phyloP scores from a whole-genome alignment of 2,888 invertebrate genomes.

The Chloroclystis v-ata region DNA sequence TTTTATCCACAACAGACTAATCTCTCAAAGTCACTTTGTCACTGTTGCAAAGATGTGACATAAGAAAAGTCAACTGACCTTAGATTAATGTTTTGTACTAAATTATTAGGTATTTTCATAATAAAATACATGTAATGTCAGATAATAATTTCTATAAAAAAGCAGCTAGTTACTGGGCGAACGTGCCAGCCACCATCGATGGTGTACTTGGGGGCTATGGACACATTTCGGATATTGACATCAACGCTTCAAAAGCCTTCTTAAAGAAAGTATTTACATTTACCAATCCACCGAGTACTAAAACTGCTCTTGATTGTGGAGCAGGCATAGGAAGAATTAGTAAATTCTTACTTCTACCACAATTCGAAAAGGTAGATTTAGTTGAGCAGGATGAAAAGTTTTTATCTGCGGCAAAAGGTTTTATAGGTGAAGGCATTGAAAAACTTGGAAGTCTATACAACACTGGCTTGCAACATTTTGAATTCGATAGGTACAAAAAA shows the following conservation, averaged over 20 bases:
- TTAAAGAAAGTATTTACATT: constrained; percentile 71
- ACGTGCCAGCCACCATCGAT: constrained; percentile 90
- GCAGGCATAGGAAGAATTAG: constrained; percentile 97
- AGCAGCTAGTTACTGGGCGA: constrained; percentile 91
- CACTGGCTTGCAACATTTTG: constrained; percentile 89
- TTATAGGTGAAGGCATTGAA: constrained; percentile 52
- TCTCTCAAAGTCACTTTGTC: too few species aligned
- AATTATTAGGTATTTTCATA: too few species aligned
- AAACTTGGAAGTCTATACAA: constrained; percentile 84
- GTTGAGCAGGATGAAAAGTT: constrained; percentile 94
- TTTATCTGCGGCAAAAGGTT: constrained; percentile 82
- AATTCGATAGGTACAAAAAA: constrained; percentile 84
- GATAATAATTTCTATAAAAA: constrained; percentile 80
- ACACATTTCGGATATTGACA: constrained; percentile 89
- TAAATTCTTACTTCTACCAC: constrained; percentile 86
- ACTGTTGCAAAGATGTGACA: constrained; percentile 12
- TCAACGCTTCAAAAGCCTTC: constrained; percentile 90
- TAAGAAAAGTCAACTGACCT: constrained; percentile 15
- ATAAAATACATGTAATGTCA: constrained; percentile 31
- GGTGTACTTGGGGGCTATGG: constrained; percentile 97
- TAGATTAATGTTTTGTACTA: constrained; percentile 2
- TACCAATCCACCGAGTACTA: constrained; percentile 75
- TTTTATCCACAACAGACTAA: too few species aligned
- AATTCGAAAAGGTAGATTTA: constrained; percentile 91
- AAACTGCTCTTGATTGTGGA: constrained; percentile 93